Percentiles rank a stretch among this genome's conserved stretches.
phyloP scores from a whole-genome alignment of 2,113 vertebrate genomes.

The Bos javanicus region DNA sequence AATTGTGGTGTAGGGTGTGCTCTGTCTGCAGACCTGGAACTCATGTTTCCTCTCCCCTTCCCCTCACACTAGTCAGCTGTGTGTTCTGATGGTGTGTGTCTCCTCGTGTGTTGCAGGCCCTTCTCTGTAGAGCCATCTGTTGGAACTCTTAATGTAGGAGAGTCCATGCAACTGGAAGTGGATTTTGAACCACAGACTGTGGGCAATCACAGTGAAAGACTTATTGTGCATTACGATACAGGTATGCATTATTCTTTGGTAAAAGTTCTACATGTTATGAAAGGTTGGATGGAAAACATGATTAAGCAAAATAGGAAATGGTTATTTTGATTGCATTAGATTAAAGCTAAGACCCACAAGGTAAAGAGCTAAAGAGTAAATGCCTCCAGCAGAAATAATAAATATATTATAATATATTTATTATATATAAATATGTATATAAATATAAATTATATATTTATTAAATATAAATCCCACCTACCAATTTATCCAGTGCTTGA shows the following conservation, averaged over 20 bases:
- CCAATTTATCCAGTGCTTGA: not conserved
- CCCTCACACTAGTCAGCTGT: not conserved
- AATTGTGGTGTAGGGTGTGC: not conserved
- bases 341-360: not conserved
- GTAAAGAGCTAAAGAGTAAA: not conserved
- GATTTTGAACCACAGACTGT: conserved; percentile 83
- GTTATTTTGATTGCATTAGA: not conserved
- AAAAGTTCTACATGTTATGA: not conserved
- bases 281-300: not conserved
- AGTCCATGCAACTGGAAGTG: conserved; percentile 85
- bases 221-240: conserved; percentile 86
- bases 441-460: no score
- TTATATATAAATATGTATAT: no score
- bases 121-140: conserved; percentile 83
- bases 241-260: conserved; percentile 70
- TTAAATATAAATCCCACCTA: not conserved
- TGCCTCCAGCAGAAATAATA: not conserved
- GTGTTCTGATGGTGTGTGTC: not conserved
- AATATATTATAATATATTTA: no score
- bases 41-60: not conserved
- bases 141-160: conserved; percentile 82
- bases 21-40: not conserved
- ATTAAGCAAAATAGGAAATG: not conserved
- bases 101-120: conserved; percentile 82
- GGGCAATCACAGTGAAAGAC: conserved; percentile 79